Evolutionary conservation across 2,888 invertebrate genomes (phyloP), one percentile per base, ranked within the genome.

Genomic region (Eledona agricola): DNA sequence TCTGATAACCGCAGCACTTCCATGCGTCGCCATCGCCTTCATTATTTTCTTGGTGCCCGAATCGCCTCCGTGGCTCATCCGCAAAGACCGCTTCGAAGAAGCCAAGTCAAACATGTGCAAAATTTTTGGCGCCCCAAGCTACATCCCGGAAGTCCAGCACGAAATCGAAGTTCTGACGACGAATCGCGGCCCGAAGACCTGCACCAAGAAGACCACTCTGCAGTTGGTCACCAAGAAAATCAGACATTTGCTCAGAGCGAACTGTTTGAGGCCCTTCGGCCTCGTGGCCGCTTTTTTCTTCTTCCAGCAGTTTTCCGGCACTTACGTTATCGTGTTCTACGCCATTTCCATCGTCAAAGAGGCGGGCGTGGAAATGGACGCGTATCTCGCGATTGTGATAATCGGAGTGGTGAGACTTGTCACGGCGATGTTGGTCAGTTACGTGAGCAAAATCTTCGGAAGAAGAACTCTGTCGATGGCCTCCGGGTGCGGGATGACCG

Each of bases 231-330:
- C 23, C 28, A 65, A 65, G 11, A 74, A 73, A 52, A 9, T 72
- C 0, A 62, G 63, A 23, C 64, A 65, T 50, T 59, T 80, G 3
- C 35, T 67, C 3, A 69, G 73, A 42, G 75, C 78, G 0, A 74
- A 74, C 34, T 77, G 78, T 1, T 65, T 77, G 26, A 73, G 78
- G 40, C 82, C 83, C 0, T 78, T 82, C 38, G 26, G 69, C 3
- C 73, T 83, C 5, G 77, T 82, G 62, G 58, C 78, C 1, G 53
- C 65, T 0, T 82, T 75, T 62, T 83, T 83, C 65, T 78, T 82
- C 56, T 82, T 83, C 62, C 83, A 83, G 64, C 83, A 83, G 65
- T 79, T 82, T 55, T 77, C 81, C 2, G 83, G 83, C 0, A 75
- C 79, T 1, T 83, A 81, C 55, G 79, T 80, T 0, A 72, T 83